Base-by-base conservation (phyloP, 2,888 invertebrate species). In the Temnothorax ravouxi region DNA sequence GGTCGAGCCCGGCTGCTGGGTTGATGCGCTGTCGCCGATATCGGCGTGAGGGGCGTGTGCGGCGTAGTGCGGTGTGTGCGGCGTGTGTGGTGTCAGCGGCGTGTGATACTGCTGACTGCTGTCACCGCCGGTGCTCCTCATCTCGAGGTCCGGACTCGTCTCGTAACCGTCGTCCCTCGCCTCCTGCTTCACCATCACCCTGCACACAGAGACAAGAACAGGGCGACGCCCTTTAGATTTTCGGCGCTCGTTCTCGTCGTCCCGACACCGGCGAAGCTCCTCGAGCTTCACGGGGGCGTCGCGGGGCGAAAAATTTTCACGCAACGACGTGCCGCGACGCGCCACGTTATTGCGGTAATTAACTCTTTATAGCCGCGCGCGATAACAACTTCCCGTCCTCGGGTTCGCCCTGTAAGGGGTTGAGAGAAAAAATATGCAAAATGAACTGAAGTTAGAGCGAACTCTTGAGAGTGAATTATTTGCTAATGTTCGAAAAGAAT, bases 81-180 rank as follows among this genome's bases (percentile, higher is more conserved):
- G 94, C 88, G 95, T 95, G 91, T 95, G 95, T 82, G 95, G 95
- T 92, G 95, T 95, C 90, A 95, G 92, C 83, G 93, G 95, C 90
- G 94, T 95, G 92, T 94, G 95, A 92, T 95, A 95, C 92, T 95
- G 94, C 90, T 94, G 95, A 89, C 93, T 93, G 92, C 94, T 94
- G 93, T 95, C 94, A 93, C 94, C 94, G 62, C 95, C 95, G 90
- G 94, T 94, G 91, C 95, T 95, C 88, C 95, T 93, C 94, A 96
- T 95, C 94, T 96, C 95, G 94, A 96, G 95, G 94, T 96, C 96
- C 88, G 96, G 97, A 95, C 98, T 97, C 91, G 98, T 98, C 96
- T 98, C 98, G 96, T 98, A 98, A 90, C 98, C 98, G 96, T 98
- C 98, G 96, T 98, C 98, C 93, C 97, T 97, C 93, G 97, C 97